Base-by-base conservation (phyloP, 2,888 invertebrate genomes). In the Bombyx huttoni region DNA sequence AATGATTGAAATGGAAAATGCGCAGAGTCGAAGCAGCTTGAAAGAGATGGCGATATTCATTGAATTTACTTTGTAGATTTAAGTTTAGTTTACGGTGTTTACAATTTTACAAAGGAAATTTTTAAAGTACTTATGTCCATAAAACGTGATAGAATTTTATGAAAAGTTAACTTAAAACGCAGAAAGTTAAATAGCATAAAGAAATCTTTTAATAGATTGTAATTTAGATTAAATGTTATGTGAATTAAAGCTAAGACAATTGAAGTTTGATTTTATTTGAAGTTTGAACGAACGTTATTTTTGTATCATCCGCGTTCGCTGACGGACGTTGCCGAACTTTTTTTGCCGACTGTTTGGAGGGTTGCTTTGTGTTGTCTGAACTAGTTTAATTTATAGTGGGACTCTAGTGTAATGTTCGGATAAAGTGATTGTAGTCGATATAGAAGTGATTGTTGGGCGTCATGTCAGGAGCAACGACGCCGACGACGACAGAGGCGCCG, bases 401-500 rank as follows among this genome's bases (percentile, higher is more conserved):
- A 48, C 14, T 14, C 14, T 45, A 24, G 46, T 52, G 50, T 50
- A 45, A 48, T 52, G 49, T 50, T 48, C 7, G 47, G 35, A 14
- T 48, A 10, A 24, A 48, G 50, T 33, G 49, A 24, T 33, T 34
- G 47, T 51, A 47, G 51, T 47, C 33, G 1, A 51, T 24, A 24
- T 24, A 24, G 1, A 3, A 24, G 47, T 34, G 10, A 9, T n/a
- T 34, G 51, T 24, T 49, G 47, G 49, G 34, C 13, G 49, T 51
- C 24, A 68, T 71, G 68, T 74, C 93, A 60, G 75, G 67, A 54
- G 70, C 73, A 48, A 66, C 98, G 24, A 91, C 93, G 61, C 97
- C 98, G 79, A 97, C 98, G 9, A 96, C 96, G 96, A 90, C 51
- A 93, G 97, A 81, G 93, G 96, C 52, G 91, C 94, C 55, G 96